Base-by-base conservation (phyloP, 2,888 invertebrate genomes). In the Apantesis nais region DNA sequence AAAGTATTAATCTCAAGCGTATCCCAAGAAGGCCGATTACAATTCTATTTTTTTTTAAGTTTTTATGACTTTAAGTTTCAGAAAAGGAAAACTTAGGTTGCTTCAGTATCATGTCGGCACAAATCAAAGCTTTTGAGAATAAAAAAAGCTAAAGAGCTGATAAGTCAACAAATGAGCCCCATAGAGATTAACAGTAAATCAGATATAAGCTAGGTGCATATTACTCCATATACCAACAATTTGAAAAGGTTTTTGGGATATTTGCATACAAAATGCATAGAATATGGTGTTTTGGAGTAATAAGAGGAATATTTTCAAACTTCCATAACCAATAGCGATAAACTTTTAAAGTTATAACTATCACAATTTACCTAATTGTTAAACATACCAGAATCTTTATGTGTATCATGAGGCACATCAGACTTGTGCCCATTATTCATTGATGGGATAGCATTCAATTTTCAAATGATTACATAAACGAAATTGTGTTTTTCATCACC, bases 401-500 rank as follows among this genome's bases (percentile, higher is more conserved):
- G 48, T 31, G 48, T 34, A 44, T 44, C 44, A 64, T 64, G 31
- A 64, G 48, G 31, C 14, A 64, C 34, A 31, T 52, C 64, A 31
- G 31, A 62, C n/a, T 34, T 29, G 39, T 48, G 2, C 29, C 31
- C 37, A n/a, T 67, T 58, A 66, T 37, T 39, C 29, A 58, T 66
- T 29, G 66, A 39, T 8, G 48, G 37, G 37, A 55, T 55, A 66
- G 37, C 37, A 66, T 55, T 52, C 29, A 34, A 37, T 52, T 37
- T 66, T 66, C 9, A 37, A 25, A 34, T 12, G 34, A 58, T 58
- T 29, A 58, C 58, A 58, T 58, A 58, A 58, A 29, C 25, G 8
- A 58, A 67, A 37, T 67, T 37, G 11, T 25, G 65, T n/a, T 52
- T 70, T 62, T 66, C 66, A 62, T 66, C 55, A 52, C 34, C n/a